These are phyloP conservation scores for Lepidochitona cinerea DNA, from an alignment of 2,888 invertebrate genomes.

Conservation along the genomic window DNA sequence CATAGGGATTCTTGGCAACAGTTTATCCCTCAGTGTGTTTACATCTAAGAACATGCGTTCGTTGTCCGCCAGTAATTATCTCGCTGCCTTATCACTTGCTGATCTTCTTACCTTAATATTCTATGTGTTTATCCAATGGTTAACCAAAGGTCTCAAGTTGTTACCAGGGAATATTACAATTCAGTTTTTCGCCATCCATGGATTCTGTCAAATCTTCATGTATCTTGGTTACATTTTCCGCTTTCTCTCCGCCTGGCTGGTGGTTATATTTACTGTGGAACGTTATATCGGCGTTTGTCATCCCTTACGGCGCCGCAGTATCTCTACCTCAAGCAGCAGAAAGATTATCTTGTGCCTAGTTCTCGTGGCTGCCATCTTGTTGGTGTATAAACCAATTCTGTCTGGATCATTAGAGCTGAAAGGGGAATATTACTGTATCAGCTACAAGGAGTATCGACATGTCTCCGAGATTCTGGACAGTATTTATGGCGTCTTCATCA, in stretches of 20 bases:
- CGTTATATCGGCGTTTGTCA: slow-evolving; percentile 65
- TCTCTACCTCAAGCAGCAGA: slow-evolving; percentile 47
- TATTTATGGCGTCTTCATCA: slow-evolving; percentile 50
- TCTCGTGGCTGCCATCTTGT: slow-evolving; percentile 39
- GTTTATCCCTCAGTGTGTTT: slow-evolving; percentile 82
- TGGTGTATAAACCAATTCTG: slow-evolving; percentile 59
- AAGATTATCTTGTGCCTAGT: slow-evolving; percentile 47
- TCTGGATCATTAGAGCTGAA: slow-evolving; percentile 40
- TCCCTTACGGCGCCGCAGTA: slow-evolving; percentile 54
- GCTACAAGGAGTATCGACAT: slow-evolving; percentile 32
- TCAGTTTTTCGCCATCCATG: slow-evolving; percentile 42
- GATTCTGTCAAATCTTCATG: slow-evolving; percentile 80
- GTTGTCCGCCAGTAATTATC: slow-evolving; percentile 82
- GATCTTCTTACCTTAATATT: slow-evolving; percentile 80
- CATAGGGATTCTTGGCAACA: slow-evolving; percentile 84
- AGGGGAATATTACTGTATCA: slow-evolving; percentile 37
- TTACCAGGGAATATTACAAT: slow-evolving; percentile 27
- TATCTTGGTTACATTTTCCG: slow-evolving; percentile 75
- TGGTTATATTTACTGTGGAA: slow-evolving; percentile 64
- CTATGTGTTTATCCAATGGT: slow-evolving; percentile 65
- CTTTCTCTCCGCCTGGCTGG: slow-evolving; percentile 64
- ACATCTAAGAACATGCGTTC: slow-evolving; percentile 79
- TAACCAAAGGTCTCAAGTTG: slow-evolving; percentile 49
- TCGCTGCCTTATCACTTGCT: slow-evolving; percentile 84
- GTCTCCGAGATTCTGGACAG: slow-evolving; percentile 54